Conservation (phyloP, 2,113 vertebrate genomes). For the Condylura cristata region DNA sequence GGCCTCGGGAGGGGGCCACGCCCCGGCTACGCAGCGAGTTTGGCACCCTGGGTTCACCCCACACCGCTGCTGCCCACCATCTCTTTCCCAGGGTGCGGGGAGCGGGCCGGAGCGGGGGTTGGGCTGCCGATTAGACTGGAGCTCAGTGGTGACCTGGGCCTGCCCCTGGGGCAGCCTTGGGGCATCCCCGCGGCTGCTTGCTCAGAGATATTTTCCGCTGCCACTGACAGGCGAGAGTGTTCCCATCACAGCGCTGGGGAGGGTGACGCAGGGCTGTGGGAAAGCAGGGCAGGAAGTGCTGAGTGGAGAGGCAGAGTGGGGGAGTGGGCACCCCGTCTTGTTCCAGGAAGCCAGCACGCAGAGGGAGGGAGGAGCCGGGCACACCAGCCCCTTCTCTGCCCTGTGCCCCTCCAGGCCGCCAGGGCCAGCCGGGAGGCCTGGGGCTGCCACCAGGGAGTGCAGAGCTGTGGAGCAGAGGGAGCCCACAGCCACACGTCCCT, state of each 20-base stretch:
- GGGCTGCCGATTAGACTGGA: not conserved
- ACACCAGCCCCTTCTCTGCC: no score
- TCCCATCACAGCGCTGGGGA: not conserved
- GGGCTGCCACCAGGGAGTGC: no score
- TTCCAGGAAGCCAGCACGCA: constrained; percentile 81
- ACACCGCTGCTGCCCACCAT: not conserved
- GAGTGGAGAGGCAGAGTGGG: not conserved
- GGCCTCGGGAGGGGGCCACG: accelerated
- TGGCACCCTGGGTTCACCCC: not conserved
- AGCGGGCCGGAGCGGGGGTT: no score
- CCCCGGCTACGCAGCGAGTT: no score
- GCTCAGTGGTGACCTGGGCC: not conserved
- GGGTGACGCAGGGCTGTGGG: not conserved
- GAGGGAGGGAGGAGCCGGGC: constrained; percentile 23
- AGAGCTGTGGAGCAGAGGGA: no score
- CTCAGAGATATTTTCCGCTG: constrained; percentile 67
- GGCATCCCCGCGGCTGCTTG: constrained; percentile 64
- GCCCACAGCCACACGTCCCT: no score
- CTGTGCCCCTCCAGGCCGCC: no score
- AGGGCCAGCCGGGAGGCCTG: no score
- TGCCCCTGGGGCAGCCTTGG: not conserved
- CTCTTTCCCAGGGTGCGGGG: not conserved
- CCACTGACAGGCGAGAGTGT: not conserved
- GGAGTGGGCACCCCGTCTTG: constrained; percentile 61
- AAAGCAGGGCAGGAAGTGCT: constrained; percentile 60